Base-by-base conservation (phyloP, 2,797 vertebrate species). In the Rhabdomys pumilio region DNA sequence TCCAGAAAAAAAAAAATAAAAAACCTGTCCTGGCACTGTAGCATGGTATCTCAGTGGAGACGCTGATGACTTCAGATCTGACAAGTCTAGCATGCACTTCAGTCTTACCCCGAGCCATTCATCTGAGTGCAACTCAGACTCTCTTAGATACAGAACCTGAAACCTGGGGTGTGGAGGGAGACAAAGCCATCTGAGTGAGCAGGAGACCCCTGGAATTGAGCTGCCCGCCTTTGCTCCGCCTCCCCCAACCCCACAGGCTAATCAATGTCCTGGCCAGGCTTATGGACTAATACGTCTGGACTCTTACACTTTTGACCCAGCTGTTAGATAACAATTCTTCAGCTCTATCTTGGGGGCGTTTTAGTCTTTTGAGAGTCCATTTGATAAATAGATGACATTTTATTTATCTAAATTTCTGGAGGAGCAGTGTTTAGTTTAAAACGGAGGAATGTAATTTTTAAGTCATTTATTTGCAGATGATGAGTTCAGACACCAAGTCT, bases 341-440 rank as follows among this genome's bases (percentile, higher is more conserved):
- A 89, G 94, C 72, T n/a, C n/a, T 57, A 81, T 95, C 22, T 2
- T 3, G 79, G 85, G 53, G 93, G 69, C 13, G 90, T 95, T 81
- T 79, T 92, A 97, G 90, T 82, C 97, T 95, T 95, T 15, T 38
- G 57, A 91, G 93, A 92, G 92, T 80, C 95, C 2, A 44, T 67
- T 86, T 96, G 97, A 97, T 97, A 96, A 96, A 96, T 97, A 93
- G 92, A 93, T 73, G 96, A 90, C 92, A 72, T 98, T 98, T 96
- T 97, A 98, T 97, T 97, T 98, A 97, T 98, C 97, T 98, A 84
- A 75, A 97, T 96, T 96, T 96, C 96, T 97, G 93, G 83, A 87
- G 85, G 79, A 97, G 93, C 22, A 69, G 92, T 96, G 96, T 97
- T 98, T 97, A 94, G 97, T 97, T 97, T 96, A 93, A 97, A 92